Base-by-base conservation (phyloP, 2,888 invertebrate species). In the Caenorhabditis wallacei region DNA sequence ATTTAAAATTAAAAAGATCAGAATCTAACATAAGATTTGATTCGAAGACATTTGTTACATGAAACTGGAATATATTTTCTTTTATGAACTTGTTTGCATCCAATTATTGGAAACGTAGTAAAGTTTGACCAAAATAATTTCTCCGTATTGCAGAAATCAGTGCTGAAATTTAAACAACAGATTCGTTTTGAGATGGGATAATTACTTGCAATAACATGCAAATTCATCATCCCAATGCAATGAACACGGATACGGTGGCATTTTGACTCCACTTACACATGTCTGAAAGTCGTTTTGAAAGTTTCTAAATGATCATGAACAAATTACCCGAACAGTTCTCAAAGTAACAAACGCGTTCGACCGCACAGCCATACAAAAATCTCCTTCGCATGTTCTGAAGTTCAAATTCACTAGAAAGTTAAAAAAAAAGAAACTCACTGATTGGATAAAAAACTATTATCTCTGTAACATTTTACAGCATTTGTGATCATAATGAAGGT, bases 381-480 rank as follows among this genome's bases (percentile, higher is more conserved):
- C 69, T 10, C 69, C 69, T 57, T 69, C 69, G 13, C 69, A 69
- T 1, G 69, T 69, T 30, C 57, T 69, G 22, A 48, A 46, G 43
- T 18, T 18, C 3, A 8, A 18, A 18, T 18, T 7, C 13, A 18
- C 7, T 11, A 10, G 1, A 35, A 35, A 7, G 35, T 54, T 11
- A 13, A 13, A 24, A n/a, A 24, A 24, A 16, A 10, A 22, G 54
- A 24, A 54, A 54, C 61, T 61, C 2, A 61, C 61, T 43, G 22
- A 43, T 61, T 61, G 8, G 7, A 43, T 3, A 61, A 22, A 26
- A 43, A 43, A 26, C 61, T 43, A n/a, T 61, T 61, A 22, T 61
- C 61, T 46, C 61, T 24, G n/a, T 24, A 61, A 7, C 61, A 61
- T 43, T 24, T 61, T 13, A 61, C 61, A n/a, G 24, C 43, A 10